Evolutionary conservation across 2,888 invertebrate species (phyloP).

Genomic region (Cecidostiba fungosa): DNA sequence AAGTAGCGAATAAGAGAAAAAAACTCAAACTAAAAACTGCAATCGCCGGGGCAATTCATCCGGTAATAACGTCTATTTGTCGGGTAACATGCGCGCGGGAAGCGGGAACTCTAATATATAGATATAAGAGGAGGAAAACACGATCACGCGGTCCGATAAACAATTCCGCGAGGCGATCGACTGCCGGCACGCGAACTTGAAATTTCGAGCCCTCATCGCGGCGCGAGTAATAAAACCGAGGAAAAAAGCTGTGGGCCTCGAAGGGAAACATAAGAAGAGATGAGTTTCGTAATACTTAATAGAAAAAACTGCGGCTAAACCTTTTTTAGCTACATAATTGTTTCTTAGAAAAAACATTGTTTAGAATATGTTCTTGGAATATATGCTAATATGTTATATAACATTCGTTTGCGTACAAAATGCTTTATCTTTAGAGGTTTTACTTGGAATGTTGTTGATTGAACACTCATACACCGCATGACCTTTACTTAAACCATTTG

Average conservation of each 20-base stretch:
- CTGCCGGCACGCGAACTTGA: slow-evolving; percentile 32
- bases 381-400: no score
- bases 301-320: background rate
- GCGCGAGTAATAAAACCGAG: background rate
- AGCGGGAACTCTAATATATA: background rate
- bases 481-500: no score
- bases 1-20: slow-evolving; percentile 5
- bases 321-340: background rate
- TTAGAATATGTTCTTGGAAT: no score
- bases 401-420: no score
- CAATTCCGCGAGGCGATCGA: slow-evolving; percentile 34
- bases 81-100: background rate
- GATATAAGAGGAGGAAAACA: slow-evolving; percentile 15
- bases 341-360: no score
- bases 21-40: slow-evolving; percentile 26
- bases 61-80: slow-evolving; percentile 40
- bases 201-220: slow-evolving; percentile 24
- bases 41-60: slow-evolving; percentile 35
- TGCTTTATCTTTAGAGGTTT: no score
- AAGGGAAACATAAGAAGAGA: background rate
- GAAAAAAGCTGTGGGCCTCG: background rate
- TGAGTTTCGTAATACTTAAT: background rate
- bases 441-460: no score
- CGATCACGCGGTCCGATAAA: background rate
- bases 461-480: no score